phyloP scores from a whole-genome alignment of 1,140 invertebrate species.

The Medauroidea extradentata region DNA sequence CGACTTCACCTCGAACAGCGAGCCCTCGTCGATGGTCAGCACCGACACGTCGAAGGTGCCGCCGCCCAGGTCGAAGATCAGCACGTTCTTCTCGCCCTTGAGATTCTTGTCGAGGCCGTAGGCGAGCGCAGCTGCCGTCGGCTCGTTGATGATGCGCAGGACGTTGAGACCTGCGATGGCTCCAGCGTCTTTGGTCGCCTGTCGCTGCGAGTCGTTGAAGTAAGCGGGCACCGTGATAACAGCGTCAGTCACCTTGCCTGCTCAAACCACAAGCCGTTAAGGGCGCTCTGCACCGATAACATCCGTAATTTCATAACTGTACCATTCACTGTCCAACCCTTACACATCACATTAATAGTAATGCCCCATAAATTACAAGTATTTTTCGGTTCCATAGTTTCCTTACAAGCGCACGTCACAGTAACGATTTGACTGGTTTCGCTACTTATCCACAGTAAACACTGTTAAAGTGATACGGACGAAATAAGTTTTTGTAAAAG shows the following conservation, averaged over 20 bases:
- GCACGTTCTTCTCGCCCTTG: conserved; percentile 43
- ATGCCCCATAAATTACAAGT: too few relatives aligned
- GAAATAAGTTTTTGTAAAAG: too few relatives aligned
- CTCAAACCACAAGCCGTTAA: too few relatives aligned
- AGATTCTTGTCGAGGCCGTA: conserved; percentile 56
- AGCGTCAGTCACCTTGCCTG: conserved; percentile 38
- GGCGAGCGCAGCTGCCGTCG: conserved; percentile 61
- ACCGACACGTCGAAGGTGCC: conserved; percentile 64
- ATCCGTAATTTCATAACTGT: too few relatives aligned
- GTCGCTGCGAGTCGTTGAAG: conserved; percentile 52
- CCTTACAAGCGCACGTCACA: too few relatives aligned
- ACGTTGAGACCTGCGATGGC: conserved; percentile 48
- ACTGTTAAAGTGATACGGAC: too few relatives aligned
- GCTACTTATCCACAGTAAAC: too few relatives aligned
- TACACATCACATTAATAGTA: too few relatives aligned
- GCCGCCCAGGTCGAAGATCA: conserved; percentile 45
- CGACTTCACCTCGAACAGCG: conserved; percentile 64
- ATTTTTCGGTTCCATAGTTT: too few relatives aligned
- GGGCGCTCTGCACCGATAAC: too few relatives aligned
- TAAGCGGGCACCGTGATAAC: conserved; percentile 50
- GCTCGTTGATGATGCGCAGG: conserved; percentile 54
- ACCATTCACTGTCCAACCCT: too few relatives aligned
- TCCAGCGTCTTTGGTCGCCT: conserved; percentile 48
- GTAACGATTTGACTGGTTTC: too few relatives aligned
- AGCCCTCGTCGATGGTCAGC: conserved; percentile 67